These are phyloP conservation scores for Pogonocherus hispidulus DNA, from an alignment of 2,888 invertebrate species.

Conservation along the genomic window DNA sequence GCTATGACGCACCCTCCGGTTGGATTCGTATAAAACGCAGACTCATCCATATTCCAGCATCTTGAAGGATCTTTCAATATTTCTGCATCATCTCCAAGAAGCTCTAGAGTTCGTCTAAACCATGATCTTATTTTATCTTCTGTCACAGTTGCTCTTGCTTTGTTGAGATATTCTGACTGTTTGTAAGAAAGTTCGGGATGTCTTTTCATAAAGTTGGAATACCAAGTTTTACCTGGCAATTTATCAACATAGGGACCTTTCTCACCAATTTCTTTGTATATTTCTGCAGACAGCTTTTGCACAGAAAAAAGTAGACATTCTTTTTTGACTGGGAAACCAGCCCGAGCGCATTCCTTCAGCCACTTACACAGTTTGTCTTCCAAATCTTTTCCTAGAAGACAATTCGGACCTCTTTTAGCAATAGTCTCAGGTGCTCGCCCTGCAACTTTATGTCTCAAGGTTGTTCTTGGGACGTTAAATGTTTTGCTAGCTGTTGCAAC, in stretches of 20 bases:
- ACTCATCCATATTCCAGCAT: neutral
- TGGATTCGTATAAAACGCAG: neutral
- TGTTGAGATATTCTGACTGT: neutral
- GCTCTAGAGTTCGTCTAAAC: neutral
- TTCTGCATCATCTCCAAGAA: neutral
- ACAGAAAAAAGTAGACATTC: neutral
- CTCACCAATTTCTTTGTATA: neutral
- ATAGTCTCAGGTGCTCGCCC: neutral
- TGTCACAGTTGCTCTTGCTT: neutral
- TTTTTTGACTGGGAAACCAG: neutral
- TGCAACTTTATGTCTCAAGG: neutral
- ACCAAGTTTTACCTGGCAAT: neutral
- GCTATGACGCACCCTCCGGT: neutral
- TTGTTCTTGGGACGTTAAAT: too few relatives aligned
- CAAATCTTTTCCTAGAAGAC: neutral
- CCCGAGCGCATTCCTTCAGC: neutral
- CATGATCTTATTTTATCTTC: neutral
- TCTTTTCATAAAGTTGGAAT: neutral
- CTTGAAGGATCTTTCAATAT: neutral
- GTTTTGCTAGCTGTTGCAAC: too few relatives aligned
- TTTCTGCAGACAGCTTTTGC: neutral
- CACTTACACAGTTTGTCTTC: neutral
- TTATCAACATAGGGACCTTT: too few relatives aligned
- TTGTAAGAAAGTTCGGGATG: neutral
- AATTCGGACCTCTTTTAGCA: neutral